phyloP scores from a whole-genome alignment of 2,888 invertebrate genomes.

The Cyclophora albipunctata region DNA sequence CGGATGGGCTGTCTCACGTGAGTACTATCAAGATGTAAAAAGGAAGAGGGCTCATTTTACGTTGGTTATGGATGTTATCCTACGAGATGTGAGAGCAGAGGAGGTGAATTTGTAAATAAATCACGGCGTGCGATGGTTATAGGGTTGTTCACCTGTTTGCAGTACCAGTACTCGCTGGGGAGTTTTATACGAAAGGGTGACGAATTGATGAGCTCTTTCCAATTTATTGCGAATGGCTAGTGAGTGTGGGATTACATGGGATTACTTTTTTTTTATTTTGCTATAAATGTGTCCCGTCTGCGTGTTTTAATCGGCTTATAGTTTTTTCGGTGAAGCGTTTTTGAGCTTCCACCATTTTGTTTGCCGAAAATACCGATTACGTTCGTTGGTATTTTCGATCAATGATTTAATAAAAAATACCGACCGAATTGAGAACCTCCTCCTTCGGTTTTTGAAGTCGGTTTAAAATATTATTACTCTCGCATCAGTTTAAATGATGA shows the following conservation, averaged over 20 bases:
- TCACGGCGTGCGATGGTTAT: slow-evolving; percentile 40
- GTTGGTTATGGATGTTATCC: slow-evolving; percentile 34
- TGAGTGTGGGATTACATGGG: slow-evolving; percentile 3
- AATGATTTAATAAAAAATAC: no score
- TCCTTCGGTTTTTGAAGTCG: no score
- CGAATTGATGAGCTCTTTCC: slow-evolving; percentile 27
- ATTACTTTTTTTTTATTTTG: slow-evolving; percentile 18
- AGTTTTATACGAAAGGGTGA: slow-evolving; percentile 25
- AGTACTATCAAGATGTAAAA: slow-evolving; percentile 25
- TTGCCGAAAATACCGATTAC: not conserved
- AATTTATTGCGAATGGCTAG: slow-evolving; percentile 20
- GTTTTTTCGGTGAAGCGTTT: slow-evolving; percentile 11
- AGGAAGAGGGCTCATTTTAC: slow-evolving; percentile 30
- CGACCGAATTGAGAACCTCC: no score
- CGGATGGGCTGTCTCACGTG: slow-evolving; percentile 15
- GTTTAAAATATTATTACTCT: no score
- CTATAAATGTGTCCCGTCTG: slow-evolving; percentile 6
- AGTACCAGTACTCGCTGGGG: slow-evolving; percentile 16
- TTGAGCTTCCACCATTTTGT: slow-evolving; percentile 6
- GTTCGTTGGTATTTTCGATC: no score
- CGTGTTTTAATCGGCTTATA: slow-evolving; percentile 19
- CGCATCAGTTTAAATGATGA: no score
- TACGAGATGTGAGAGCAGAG: slow-evolving; percentile 25
- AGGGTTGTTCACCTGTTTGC: slow-evolving; percentile 50
- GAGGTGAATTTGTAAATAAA: slow-evolving; percentile 51